Conservation (phyloP, 1,140 invertebrate genomes). For the Pseudomyrmex concolor region DNA sequence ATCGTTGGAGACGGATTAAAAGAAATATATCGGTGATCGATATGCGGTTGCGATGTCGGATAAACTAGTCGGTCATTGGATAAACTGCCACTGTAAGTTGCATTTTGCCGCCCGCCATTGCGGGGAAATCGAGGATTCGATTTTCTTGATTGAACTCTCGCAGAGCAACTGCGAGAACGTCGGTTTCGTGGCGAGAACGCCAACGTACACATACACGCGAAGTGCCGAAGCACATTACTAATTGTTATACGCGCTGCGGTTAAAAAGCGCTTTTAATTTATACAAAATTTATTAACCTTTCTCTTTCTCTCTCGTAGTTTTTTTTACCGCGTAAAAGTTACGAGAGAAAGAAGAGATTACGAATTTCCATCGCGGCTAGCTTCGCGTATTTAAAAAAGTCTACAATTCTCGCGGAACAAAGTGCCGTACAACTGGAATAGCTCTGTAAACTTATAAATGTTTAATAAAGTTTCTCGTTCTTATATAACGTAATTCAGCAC, state of each 20-base stretch:
- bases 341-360: not conserved
- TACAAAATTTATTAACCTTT: not conserved
- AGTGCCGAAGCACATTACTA: not conserved
- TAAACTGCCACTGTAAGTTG: conserved; percentile 26
- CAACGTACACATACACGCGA: too few relatives aligned
- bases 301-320: too few relatives aligned
- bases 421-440: not conserved
- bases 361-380: conserved; percentile 5
- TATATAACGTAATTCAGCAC: not conserved
- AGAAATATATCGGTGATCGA: conserved; percentile 56
- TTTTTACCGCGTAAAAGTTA: not conserved
- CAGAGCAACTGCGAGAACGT: too few relatives aligned
- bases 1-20: conserved; percentile 53
- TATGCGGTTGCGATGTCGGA: conserved; percentile 27
- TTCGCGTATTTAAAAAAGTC: conserved; percentile 14
- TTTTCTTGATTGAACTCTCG: not conserved
- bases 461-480: conserved; percentile 19
- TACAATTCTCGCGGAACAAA: not conserved
- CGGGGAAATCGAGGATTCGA: not conserved
- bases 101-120: conserved; percentile 21
- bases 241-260: not conserved
- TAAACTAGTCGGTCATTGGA: conserved; percentile 39
- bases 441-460: conserved; percentile 15
- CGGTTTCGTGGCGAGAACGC: too few relatives aligned
- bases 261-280: conserved; percentile 30